Evolutionary conservation across 1,140 invertebrate genomes (phyloP), one percentile per base, ranked within the genome.

Genomic region (Archivesica marissinica): DNA sequence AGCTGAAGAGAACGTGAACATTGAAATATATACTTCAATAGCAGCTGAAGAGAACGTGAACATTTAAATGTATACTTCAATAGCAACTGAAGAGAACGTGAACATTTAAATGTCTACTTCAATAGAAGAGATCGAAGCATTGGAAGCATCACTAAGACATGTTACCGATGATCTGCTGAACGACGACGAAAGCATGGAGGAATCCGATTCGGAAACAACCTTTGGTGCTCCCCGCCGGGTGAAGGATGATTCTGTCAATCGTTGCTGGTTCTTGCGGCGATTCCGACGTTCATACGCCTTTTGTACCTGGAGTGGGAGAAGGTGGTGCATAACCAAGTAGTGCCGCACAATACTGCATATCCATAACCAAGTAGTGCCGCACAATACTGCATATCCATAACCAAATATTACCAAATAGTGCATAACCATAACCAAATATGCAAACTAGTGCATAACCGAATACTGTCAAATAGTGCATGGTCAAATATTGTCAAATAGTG

Each of bases 231-330:
- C 44, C 44, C 54, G 38, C 47, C 41, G 66, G 13, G 72, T 66
- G 23, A 84, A 23, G n/a, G 82, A 66, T 20, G 82, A 76, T 35
- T 52, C 44, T 6, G 54, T 84, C 44, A 61, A 0, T 1, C 61
- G 38, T 39, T 64, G 76, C 28, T 84, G 82, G 20, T 74, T 84
- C 61, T 61, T 41, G 0, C 82, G 70, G 30, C 38, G 23, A 17
- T 41, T 68, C 15, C 85, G 66, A 15, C 87, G 70, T 23, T 88
- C 86, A 66, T 85, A 90, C 9, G 89, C 89, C 17, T 81, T 86
- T 66, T 86, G 88, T 2, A 90, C 89, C 88, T 89, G 28, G n/a
- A 68, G 25, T 56, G 25, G 28, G 47, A 50, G 25, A 44, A 0
- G 30, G n/a, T 72, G 7, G 17, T 15, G 20, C 4, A n/a, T 25